A percentile compares a stretch with the other conserved stretches of the same genome.
Conservation (phyloP, 2,113 vertebrate genomes). For the Ciconia maguari region DNA sequence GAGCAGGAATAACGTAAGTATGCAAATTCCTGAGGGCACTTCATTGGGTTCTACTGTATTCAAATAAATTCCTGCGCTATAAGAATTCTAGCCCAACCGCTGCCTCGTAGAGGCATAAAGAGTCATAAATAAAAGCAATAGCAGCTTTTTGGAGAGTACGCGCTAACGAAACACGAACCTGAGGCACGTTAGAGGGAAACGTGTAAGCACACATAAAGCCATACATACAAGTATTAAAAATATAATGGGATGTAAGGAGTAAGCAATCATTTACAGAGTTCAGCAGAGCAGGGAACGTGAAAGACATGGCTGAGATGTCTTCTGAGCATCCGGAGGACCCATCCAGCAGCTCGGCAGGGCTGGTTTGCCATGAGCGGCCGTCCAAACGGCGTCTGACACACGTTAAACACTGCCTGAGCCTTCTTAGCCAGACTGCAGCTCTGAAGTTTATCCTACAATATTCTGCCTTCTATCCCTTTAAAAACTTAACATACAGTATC, state of each 20-base stretch:
- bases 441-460: not conserved
- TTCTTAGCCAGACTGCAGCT: not conserved
- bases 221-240: not conserved
- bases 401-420: not conserved
- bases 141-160: not conserved
- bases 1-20: not conserved
- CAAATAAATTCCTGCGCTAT: not conserved
- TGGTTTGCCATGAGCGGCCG: not conserved
- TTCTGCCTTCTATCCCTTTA: not conserved
- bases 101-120: not conserved
- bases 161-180: accelerated
- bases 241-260: not conserved
- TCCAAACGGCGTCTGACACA: not conserved
- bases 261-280: not conserved
- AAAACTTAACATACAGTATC: not conserved
- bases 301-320: not conserved
- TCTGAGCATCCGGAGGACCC: not conserved
- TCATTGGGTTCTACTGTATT: not conserved
- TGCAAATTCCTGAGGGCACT: not conserved
- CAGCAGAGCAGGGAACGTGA: not conserved
- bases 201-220: not conserved
- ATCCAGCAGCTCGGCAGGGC: not conserved
- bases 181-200: not conserved
- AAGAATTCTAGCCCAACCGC: not conserved
- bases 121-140: not conserved